Base-by-base conservation (phyloP, 2,113 vertebrate genomes). In the Otis tarda region DNA sequence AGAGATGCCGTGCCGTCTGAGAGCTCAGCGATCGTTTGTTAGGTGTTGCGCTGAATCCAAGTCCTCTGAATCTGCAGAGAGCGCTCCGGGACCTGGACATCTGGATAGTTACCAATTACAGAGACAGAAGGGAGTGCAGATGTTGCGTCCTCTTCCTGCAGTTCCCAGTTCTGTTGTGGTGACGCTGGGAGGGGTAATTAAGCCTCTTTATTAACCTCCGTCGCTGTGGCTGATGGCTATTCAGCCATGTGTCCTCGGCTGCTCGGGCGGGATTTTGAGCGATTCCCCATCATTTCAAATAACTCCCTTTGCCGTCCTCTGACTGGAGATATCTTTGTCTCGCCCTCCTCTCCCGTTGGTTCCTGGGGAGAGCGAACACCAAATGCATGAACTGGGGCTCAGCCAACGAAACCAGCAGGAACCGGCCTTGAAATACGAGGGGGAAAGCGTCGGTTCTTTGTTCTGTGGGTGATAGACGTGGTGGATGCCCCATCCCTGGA, bases 141-240 rank as follows among this genome's bases (percentile, higher is more conserved):
- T 96, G 61, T 74, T 63, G 4, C 5, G 4, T 18, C 19, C 4
- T 64, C 8, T 11, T 43, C n/a, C 17, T 81, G 10, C 5, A 5
- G 18, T 57, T 90, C 19, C 77, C 71, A 13, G 15, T 80, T 83
- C 70, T 45, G 4, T 4, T 3, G 0, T 64, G 28, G 2, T 22
- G 57, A 4, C 60, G 30, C 37, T 27, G 41, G 63, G 55, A 64
- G 25, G 16, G 33, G 9, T 20, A 16, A 83, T 55, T 19, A 50
- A 6, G 9, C 12, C 27, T 76, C 14, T 15, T 43, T 12, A 43
- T 43, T 43, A 43, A 43, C 41, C 41, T 43, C n/a, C 6, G 35
- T 17, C 23, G 16, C 21, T 0, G 3, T 17, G 56, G 15, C 30
- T 14, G 47, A 1, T 39, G 18, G 25, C 21, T n/a, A n/a, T n/a